Conservation (phyloP, 2,888 invertebrate species). For the Argynnis bischoffii region DNA sequence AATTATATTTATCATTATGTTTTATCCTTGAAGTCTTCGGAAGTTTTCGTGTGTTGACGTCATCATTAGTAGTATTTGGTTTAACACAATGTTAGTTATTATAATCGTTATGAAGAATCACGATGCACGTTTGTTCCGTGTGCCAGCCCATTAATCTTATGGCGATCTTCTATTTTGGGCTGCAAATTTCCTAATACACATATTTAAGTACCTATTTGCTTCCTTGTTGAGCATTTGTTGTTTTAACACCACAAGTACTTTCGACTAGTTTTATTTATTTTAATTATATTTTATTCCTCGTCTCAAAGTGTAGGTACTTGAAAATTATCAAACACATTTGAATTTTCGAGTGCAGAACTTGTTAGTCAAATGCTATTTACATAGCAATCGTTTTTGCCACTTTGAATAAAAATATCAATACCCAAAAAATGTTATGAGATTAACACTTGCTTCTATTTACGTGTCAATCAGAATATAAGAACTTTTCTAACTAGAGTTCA, state of each 20-base stretch:
- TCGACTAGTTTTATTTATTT: slow-evolving; percentile 20
- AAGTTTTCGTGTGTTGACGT: slow-evolving; percentile 69
- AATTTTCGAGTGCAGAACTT: slow-evolving; percentile 38
- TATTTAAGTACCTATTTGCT: slow-evolving; percentile 34
- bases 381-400: slow-evolving; percentile 37
- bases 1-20: slow-evolving; percentile 47
- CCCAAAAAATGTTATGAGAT: neutral
- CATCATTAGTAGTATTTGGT: slow-evolving; percentile 56
- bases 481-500: neutral
- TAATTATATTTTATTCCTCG: slow-evolving; percentile 30
- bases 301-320: slow-evolving; percentile 39
- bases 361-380: slow-evolving; percentile 39
- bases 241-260: slow-evolving; percentile 15
- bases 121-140: slow-evolving; percentile 70
- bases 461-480: neutral
- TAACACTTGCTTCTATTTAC: neutral
- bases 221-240: slow-evolving; percentile 37
- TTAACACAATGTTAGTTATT: slow-evolving; percentile 62
- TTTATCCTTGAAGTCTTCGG: slow-evolving; percentile 73
- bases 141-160: slow-evolving; percentile 64
- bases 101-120: slow-evolving; percentile 67
- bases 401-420: slow-evolving; percentile 27
- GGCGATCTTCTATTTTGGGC: slow-evolving; percentile 54
- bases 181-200: slow-evolving; percentile 42
- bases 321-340: slow-evolving; percentile 35